These are phyloP conservation scores for Epinephelus moara DNA, from an alignment of 2,113 vertebrate genomes.

Conservation along the genomic window DNA sequence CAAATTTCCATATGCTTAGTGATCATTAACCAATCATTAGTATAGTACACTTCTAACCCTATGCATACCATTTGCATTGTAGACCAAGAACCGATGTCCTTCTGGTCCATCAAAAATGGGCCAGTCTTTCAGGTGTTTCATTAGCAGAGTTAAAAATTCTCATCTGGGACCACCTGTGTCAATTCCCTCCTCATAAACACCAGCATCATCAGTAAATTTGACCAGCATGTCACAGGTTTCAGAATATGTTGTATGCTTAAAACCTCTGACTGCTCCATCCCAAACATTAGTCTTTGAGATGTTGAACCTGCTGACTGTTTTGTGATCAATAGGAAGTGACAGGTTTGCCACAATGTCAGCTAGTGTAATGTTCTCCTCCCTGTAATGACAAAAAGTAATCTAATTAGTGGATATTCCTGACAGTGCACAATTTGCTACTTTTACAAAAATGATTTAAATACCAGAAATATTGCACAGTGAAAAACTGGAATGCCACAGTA, in stretches of 20 bases:
- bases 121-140: slow-evolving; percentile 47
- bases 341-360: background rate
- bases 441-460: no score
- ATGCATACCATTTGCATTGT: slow-evolving; percentile 42
- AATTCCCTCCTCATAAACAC: slow-evolving; percentile 46
- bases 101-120: slow-evolving; percentile 61
- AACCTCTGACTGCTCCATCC: slow-evolving; percentile 43
- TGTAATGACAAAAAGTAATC: no score
- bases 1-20: background rate
- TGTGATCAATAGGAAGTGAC: background rate
- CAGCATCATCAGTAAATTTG: slow-evolving; percentile 53
- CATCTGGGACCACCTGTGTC: slow-evolving; percentile 48
- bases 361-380: background rate
- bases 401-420: no score
- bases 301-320: slow-evolving; percentile 44
- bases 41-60: slow-evolving; percentile 13
- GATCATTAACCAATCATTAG: background rate
- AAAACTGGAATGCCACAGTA: background rate
- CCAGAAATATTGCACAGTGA: background rate
- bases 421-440: no score
- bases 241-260: slow-evolving; percentile 43
- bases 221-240: slow-evolving; percentile 60
- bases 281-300: slow-evolving; percentile 33
- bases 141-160: slow-evolving; percentile 53
- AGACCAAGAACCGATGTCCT: slow-evolving; percentile 53